Evolutionary conservation across 2,113 vertebrate species (phyloP).

Genomic region (Uria lomvia): DNA sequence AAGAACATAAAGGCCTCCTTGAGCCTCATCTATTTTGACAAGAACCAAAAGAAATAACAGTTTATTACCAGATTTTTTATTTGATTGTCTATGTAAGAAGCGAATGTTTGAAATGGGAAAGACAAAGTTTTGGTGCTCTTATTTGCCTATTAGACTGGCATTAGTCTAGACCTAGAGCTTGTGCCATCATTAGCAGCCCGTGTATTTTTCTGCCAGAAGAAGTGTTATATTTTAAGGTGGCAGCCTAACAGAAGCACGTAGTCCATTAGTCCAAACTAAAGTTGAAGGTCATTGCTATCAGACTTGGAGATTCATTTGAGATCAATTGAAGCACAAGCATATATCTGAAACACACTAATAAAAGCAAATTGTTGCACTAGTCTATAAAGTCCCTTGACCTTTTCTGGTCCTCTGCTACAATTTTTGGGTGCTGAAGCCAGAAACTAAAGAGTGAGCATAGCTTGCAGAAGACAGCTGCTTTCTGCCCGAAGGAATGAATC

Average conservation of each 20-base stretch:
- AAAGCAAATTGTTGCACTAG: not conserved
- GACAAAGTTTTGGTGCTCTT: not conserved
- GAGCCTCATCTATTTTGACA: not conserved
- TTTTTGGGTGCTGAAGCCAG: not conserved
- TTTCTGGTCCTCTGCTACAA: not conserved
- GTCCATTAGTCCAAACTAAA: not conserved
- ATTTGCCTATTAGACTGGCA: not conserved
- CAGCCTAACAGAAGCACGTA: not conserved
- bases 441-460: not conserved
- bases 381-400: not conserved
- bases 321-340: not conserved
- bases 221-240: not conserved
- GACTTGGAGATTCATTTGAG: not conserved
- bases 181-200: not conserved
- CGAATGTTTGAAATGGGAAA: not conserved
- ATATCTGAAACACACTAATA: not conserved
- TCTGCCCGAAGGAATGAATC: not conserved
- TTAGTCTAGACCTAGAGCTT: not conserved
- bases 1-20: not conserved
- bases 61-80: not conserved
- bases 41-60: not conserved
- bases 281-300: not conserved
- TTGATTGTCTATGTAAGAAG: not conserved
- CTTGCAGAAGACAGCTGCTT: not conserved
- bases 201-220: not conserved